A percentile compares a stretch with the other conserved stretches of the same genome.
These are phyloP conservation scores for Megaptera novaeangliae DNA, from an alignment of 2,113 vertebrate species.

Conservation along the genomic window DNA sequence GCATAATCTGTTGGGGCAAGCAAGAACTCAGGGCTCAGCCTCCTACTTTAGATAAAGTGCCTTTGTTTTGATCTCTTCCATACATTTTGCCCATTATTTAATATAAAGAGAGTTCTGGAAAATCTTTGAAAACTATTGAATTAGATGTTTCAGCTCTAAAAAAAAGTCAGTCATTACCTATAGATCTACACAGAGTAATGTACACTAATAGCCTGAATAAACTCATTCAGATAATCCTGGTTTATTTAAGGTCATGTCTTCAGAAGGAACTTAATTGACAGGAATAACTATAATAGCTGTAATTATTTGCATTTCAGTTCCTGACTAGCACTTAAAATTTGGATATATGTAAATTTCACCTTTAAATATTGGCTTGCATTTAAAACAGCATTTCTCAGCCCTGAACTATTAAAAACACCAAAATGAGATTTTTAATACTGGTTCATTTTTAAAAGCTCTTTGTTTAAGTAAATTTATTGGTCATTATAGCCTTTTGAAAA, in stretches of 20 bases:
- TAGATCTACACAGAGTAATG: neutral
- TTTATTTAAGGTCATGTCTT: constrained; percentile 6
- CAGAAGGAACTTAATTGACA: neutral
- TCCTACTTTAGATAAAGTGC: neutral
- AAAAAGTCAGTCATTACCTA: neutral
- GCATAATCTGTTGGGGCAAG: neutral
- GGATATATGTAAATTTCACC: neutral
- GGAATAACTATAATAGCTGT: neutral
- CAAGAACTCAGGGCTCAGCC: neutral
- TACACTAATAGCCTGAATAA: constrained; percentile 17
- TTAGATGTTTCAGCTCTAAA: neutral
- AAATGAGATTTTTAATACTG: constrained; percentile 7
- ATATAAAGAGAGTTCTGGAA: neutral
- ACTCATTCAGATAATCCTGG: neutral
- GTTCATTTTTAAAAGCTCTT: neutral
- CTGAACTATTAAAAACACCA: neutral
- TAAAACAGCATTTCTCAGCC: neutral
- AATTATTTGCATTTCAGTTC: constrained; percentile 31
- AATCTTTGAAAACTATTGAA: neutral
- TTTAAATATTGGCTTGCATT: constrained; percentile 30
- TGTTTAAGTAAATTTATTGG: neutral
- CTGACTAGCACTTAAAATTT: neutral
- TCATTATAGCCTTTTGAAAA: neutral
- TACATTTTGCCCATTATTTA: neutral
- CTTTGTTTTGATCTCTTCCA: neutral